These are phyloP conservation scores for Gandaritis pyraliata DNA, from an alignment of 2,888 invertebrate species.

Conservation along the genomic window DNA sequence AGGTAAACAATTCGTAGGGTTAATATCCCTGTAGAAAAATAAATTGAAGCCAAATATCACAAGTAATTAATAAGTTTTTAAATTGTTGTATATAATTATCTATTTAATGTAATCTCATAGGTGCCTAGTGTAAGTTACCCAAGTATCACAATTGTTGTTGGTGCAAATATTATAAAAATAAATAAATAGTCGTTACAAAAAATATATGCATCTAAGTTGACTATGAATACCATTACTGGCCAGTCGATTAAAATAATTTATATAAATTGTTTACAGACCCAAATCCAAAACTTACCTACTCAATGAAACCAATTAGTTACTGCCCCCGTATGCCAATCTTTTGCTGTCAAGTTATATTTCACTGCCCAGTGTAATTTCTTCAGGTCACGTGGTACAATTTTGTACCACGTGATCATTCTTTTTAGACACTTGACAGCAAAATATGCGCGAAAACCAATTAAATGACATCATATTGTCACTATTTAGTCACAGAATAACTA, in stretches of 20 bases:
- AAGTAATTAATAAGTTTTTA: conserved; percentile 59
- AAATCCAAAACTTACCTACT: not conserved
- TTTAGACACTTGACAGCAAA: too few species aligned
- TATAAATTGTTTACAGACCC: not conserved
- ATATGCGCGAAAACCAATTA: too few species aligned
- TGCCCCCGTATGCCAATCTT: too few species aligned
- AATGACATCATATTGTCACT: too few species aligned
- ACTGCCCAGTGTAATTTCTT: too few species aligned
- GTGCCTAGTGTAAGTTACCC: conserved; percentile 72
- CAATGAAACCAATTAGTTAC: not conserved
- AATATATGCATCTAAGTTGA: not conserved
- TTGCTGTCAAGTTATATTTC: too few species aligned
- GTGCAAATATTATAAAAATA: not conserved
- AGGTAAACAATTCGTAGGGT: conserved; percentile 51
- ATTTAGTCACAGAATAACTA: too few species aligned
- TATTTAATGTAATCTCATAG: conserved; percentile 71
- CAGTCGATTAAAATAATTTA: not conserved
- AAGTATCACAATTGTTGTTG: conserved; percentile 61
- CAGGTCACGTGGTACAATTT: too few species aligned
- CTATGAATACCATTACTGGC: not conserved
- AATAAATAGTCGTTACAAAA: not conserved
- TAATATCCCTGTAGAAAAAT: conserved; percentile 52
- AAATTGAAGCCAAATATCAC: conserved; percentile 78
- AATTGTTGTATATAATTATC: conserved; percentile 51
- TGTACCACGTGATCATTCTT: too few species aligned